Evolutionary conservation across 2,113 vertebrate species (phyloP).

Genomic region (Egretta garzetta): DNA sequence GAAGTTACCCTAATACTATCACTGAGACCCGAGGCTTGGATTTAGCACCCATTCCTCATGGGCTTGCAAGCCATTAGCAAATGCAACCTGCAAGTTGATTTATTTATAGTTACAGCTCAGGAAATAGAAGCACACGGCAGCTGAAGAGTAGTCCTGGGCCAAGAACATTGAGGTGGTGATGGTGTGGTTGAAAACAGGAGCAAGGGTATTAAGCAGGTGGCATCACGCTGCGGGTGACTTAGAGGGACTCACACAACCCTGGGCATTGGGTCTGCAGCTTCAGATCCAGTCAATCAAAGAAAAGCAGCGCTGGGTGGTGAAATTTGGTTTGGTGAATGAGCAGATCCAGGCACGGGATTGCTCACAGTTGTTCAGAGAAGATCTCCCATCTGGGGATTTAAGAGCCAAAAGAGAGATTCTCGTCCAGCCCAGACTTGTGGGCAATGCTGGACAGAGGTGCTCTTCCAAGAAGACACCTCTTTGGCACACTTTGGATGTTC

Average conservation of each 20-base stretch:
- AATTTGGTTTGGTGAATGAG: background rate
- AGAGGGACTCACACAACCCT: background rate
- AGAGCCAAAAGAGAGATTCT: background rate
- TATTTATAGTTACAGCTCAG: background rate
- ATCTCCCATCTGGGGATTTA: background rate
- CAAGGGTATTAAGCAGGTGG: background rate
- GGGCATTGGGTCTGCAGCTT: background rate
- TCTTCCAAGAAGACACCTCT: background rate
- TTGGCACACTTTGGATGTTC: background rate
- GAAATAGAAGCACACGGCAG: fast-evolving
- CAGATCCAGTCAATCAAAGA: background rate
- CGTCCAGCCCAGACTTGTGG: background rate
- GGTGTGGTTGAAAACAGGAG: background rate
- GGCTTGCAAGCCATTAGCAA: background rate
- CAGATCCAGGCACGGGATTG: background rate
- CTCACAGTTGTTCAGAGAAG: background rate
- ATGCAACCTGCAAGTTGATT: background rate
- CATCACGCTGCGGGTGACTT: too few relatives aligned
- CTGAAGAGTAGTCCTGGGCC: background rate
- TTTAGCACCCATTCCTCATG: background rate
- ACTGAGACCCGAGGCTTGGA: background rate
- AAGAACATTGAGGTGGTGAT: too few relatives aligned
- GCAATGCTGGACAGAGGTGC: background rate
- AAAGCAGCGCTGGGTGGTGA: background rate
- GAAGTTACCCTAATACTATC: background rate